phyloP scores from a whole-genome alignment of 2,888 invertebrate species.

The Abrostola triplasia region DNA sequence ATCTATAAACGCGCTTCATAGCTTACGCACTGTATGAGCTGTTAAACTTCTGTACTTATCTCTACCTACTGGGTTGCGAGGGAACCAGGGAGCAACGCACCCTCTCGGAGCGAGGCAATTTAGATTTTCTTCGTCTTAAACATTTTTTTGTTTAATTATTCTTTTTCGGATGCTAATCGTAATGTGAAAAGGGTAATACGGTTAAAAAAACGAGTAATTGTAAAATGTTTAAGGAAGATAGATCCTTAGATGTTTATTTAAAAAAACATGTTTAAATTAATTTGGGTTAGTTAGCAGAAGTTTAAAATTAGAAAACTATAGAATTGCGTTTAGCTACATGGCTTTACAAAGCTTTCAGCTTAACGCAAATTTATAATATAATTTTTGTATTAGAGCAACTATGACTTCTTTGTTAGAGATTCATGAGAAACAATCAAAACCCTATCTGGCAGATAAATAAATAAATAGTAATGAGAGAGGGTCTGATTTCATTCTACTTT shows the following conservation, averaged over 20 bases:
- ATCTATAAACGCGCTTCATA: not conserved
- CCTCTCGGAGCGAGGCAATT: slow-evolving; percentile 53
- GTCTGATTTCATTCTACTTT: too few relatives aligned
- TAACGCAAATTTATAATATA: too few relatives aligned
- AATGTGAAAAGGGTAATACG: slow-evolving; percentile 49
- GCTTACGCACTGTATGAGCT: not conserved
- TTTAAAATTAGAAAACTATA: not conserved
- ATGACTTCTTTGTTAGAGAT: too few relatives aligned
- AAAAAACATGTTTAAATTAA: slow-evolving; percentile 3
- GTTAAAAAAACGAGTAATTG: slow-evolving; percentile 38
- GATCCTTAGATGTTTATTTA: slow-evolving; percentile 15
- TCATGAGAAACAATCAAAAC: too few relatives aligned
- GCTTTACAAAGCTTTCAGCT: too few relatives aligned
- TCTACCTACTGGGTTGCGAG: slow-evolving; percentile 24
- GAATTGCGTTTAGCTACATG: too few relatives aligned
- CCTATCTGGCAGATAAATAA: too few relatives aligned
- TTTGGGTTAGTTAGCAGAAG: slow-evolving; percentile 1
- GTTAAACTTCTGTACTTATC: slow-evolving; percentile 10
- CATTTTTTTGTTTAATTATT: slow-evolving; percentile 58
- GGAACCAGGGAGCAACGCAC: slow-evolving; percentile 60
- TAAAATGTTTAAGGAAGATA: slow-evolving; percentile 33
- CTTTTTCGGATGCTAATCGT: slow-evolving; percentile 48
- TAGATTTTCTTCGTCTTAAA: slow-evolving; percentile 59
- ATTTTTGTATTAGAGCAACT: too few relatives aligned
- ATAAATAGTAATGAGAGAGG: too few relatives aligned